phyloP scores from a whole-genome alignment of 2,888 invertebrate species.

The Eristalinus sepulchralis region DNA sequence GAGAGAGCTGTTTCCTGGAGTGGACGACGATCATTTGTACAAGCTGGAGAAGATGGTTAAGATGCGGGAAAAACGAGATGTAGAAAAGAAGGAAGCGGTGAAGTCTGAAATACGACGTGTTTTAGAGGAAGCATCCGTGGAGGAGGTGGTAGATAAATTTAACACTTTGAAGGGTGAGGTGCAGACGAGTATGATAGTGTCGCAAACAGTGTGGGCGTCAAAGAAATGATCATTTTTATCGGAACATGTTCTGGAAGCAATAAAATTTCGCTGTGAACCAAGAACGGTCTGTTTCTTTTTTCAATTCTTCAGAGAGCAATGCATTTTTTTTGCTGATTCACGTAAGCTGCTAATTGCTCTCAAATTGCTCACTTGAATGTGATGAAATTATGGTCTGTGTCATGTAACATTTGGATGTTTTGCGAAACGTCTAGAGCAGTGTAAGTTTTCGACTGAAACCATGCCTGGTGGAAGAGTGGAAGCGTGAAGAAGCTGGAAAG shows the following conservation, averaged over 20 bases:
- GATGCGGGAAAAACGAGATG: conserved; percentile 74
- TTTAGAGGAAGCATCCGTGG: background rate
- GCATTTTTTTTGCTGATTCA: too few relatives aligned
- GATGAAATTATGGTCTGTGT: too few relatives aligned
- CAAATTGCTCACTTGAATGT: too few relatives aligned
- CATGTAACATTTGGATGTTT: too few relatives aligned
- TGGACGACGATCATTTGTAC: conserved; percentile 89
- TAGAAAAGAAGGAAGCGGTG: conserved; percentile 73
- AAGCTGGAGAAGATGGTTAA: conserved; percentile 85
- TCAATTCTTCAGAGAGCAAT: background rate
- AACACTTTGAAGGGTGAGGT: conserved; percentile 1
- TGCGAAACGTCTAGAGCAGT: too few relatives aligned
- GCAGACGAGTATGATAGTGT: background rate
- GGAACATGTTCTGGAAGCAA: background rate
- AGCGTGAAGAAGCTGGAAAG: too few relatives aligned
- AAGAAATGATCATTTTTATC: background rate
- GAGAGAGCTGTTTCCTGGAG: conserved; percentile 87
- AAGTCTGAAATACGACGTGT: conserved; percentile 72
- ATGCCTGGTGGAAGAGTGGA: too few relatives aligned
- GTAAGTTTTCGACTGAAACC: too few relatives aligned
- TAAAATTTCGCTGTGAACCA: background rate
- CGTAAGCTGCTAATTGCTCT: too few relatives aligned
- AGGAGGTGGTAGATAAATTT: conserved; percentile 30
- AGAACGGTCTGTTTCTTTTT: background rate
- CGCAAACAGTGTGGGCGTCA: background rate